A percentile compares a stretch with the other conserved stretches of the same genome.
These are phyloP conservation scores for Drosophila nigritarsus DNA, from an alignment of 2,888 invertebrate species.

Conservation along the genomic window DNA sequence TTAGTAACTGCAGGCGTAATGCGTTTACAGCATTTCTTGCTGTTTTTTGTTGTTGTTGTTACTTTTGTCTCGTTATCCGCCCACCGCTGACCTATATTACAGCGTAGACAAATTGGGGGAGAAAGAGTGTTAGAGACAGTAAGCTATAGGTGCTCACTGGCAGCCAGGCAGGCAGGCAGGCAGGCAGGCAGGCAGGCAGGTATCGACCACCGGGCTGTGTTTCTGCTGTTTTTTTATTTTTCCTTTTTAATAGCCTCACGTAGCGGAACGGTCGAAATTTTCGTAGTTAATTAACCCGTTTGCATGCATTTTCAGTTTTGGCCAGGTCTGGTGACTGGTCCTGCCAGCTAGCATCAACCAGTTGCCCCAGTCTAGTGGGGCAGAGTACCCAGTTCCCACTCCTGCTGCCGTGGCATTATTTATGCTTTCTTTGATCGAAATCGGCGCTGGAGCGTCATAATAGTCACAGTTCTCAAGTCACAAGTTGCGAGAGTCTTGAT, in stretches of 20 bases:
- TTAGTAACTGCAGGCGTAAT: slow-evolving; percentile 38
- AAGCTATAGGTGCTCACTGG: slow-evolving; percentile 9
- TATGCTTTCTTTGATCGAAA: slow-evolving; percentile 81
- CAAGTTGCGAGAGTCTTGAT: slow-evolving; percentile 40
- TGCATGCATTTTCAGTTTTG: slow-evolving; percentile 72
- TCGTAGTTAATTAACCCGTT: slow-evolving; percentile 81
- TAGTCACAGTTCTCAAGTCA: slow-evolving; percentile 52
- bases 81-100: slow-evolving; percentile 69
- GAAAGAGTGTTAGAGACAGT: slow-evolving; percentile 21
- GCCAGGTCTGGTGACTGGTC: slow-evolving; percentile 47
- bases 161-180: not conserved
- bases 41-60: slow-evolving; percentile 15
- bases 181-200: not conserved
- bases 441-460: slow-evolving; percentile 75
- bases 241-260: slow-evolving; percentile 60
- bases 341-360: slow-evolving; percentile 46
- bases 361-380: slow-evolving; percentile 36
- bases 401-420: slow-evolving; percentile 63
- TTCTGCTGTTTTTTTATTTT: slow-evolving; percentile 19
- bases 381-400: slow-evolving; percentile 26
- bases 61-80: slow-evolving; percentile 66
- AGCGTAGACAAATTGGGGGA: slow-evolving; percentile 11
- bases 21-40: slow-evolving; percentile 33
- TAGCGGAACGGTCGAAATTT: slow-evolving; percentile 64
- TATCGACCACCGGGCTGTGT: slow-evolving; percentile 65